phyloP scores from a whole-genome alignment of 2,113 vertebrate genomes.

The Mixornis gularis region DNA sequence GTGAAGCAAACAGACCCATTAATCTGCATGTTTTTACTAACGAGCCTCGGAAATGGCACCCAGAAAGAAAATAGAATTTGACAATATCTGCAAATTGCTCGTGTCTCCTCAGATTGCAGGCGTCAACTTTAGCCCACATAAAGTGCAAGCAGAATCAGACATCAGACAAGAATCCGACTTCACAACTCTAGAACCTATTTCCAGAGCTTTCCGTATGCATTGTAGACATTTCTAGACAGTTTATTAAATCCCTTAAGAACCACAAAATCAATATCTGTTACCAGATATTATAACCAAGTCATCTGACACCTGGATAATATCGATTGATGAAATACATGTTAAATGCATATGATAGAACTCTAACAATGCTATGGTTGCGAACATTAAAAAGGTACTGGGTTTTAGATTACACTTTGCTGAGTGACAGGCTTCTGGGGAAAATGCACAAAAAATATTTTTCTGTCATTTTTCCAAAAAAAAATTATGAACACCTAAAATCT shows the following conservation, averaged over 20 bases:
- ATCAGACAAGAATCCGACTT: not conserved
- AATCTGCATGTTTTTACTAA: not conserved
- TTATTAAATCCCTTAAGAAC: not conserved
- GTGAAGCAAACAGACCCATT: not conserved
- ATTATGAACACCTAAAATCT: not conserved
- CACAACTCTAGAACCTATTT: not conserved
- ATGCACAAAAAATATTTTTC: not conserved
- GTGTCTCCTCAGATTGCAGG: not conserved
- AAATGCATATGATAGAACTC: not conserved
- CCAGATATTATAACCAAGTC: not conserved
- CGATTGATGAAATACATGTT: not conserved
- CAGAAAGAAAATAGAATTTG: not conserved
- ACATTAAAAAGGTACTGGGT: not conserved
- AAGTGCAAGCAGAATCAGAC: not conserved
- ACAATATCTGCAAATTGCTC: not conserved
- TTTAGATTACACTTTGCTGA: not conserved
- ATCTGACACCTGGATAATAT: not conserved
- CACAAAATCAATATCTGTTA: not conserved
- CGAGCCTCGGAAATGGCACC: not conserved
- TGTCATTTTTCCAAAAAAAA: not conserved
- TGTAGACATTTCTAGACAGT: not conserved
- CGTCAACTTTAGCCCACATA: not conserved
- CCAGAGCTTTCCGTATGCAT: not conserved
- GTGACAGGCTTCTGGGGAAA: not conserved
- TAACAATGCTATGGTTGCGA: not conserved